phyloP scores from a whole-genome alignment of 2,797 vertebrate genomes.

The Lagorchestes hirsutus region DNA sequence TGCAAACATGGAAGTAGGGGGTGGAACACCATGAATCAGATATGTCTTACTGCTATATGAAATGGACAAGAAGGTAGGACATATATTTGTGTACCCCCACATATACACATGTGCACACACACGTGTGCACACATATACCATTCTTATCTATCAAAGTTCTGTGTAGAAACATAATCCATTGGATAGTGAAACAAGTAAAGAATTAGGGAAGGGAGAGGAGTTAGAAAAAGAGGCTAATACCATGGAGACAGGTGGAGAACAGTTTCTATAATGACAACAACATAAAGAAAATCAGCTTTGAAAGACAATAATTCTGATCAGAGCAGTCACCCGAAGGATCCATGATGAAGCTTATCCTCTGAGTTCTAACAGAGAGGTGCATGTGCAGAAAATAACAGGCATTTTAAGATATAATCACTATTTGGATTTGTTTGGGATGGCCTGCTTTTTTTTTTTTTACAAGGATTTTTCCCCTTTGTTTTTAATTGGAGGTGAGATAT shows the following conservation, averaged over 20 bases:
- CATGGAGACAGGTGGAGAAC: background rate
- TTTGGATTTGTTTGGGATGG: background rate
- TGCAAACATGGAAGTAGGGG: background rate
- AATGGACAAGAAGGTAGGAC: background rate
- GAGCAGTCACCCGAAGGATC: too few relatives aligned
- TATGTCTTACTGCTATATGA: background rate
- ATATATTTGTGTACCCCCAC: background rate
- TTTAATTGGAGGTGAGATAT: background rate
- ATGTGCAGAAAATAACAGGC: background rate
- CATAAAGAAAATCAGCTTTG: background rate
- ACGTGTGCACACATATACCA: too few relatives aligned
- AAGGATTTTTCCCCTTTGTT: background rate
- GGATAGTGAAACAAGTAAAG: background rate
- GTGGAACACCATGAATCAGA: background rate
- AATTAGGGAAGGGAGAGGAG: background rate
- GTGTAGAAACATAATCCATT: background rate
- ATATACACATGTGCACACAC: too few relatives aligned
- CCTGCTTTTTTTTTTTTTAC: background rate
- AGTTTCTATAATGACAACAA: background rate
- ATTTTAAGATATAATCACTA: background rate
- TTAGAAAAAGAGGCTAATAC: background rate
- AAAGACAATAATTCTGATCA: background rate
- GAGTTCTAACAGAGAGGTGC: background rate
- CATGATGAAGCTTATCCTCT: background rate
- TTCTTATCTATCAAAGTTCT: background rate